These are phyloP conservation scores for Scaptomyza montana DNA, from an alignment of 1,140 invertebrate genomes.

Conservation along the genomic window DNA sequence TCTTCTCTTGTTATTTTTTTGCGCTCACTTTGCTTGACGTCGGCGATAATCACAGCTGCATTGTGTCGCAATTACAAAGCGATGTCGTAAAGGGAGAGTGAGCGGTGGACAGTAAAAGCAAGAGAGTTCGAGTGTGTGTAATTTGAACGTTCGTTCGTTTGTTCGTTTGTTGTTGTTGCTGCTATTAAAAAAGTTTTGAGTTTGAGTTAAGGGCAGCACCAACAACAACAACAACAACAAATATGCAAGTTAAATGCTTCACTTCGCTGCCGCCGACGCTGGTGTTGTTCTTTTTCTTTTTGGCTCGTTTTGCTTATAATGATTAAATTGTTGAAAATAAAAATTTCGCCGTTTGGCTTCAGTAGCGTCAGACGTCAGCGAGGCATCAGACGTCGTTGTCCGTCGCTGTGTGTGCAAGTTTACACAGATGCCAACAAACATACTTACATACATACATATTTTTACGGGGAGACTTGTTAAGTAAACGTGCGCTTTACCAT, in stretches of 20 bases:
- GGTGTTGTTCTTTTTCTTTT: background rate
- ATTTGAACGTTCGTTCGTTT: background rate
- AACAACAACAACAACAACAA: conserved; percentile 14
- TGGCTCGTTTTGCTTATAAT: conserved; percentile 49
- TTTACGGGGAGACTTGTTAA: conserved; percentile 6
- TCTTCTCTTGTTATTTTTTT: conserved; percentile 6
- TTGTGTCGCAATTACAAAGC: conserved; percentile 55
- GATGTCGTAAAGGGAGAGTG: background rate
- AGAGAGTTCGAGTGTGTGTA: background rate
- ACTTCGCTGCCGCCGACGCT: background rate
- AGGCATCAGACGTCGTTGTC: conserved; percentile 5
- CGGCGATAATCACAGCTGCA: conserved; percentile 69
- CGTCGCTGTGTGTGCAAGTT: background rate
- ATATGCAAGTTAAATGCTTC: conserved; percentile 12
- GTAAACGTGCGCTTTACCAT: conserved; percentile 6
- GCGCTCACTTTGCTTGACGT: conserved; percentile 34
- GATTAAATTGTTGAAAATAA: conserved; percentile 69
- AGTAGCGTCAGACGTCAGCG: conserved; percentile 13
- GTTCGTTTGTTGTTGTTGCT: conserved; percentile 5
- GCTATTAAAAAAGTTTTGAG: conserved; percentile 14
- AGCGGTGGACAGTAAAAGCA: background rate
- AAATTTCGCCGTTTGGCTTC: conserved; percentile 34
- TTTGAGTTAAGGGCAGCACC: conserved; percentile 5
- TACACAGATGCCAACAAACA: background rate
- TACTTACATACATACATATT: background rate